These are phyloP conservation scores for Bellardia bayeri DNA, from an alignment of 2,888 invertebrate species.

Conservation along the genomic window DNA sequence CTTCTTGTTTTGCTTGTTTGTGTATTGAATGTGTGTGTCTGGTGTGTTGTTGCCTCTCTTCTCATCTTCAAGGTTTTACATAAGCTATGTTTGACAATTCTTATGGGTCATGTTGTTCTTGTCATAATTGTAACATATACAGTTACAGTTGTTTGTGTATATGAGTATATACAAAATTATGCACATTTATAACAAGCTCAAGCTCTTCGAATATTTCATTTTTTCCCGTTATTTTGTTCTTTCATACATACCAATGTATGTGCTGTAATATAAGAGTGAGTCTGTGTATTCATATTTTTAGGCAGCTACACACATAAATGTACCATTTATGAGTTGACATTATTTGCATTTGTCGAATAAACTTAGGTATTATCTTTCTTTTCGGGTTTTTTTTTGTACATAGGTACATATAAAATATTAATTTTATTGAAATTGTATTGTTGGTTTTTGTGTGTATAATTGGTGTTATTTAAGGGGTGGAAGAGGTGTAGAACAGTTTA, in stretches of 20 bases:
- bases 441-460: background rate
- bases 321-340: slow-evolving; percentile 50
- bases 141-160: background rate
- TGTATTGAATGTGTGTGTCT: background rate
- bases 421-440: slow-evolving; percentile 13
- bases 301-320: slow-evolving; percentile 25
- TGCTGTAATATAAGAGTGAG: background rate
- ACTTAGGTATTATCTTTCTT: background rate
- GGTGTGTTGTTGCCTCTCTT: slow-evolving; percentile 16
- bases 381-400: background rate
- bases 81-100: slow-evolving; percentile 47
- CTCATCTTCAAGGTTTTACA: slow-evolving; percentile 71
- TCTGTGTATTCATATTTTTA: background rate
- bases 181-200: slow-evolving; percentile 45
- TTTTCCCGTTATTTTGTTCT: slow-evolving; percentile 27
- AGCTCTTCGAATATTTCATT: slow-evolving; percentile 54
- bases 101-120: slow-evolving; percentile 65
- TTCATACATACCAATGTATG: slow-evolving; percentile 29
- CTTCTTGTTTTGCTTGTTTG: slow-evolving; percentile 30
- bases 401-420: background rate
- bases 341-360: slow-evolving; percentile 56
- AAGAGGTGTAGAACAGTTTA: background rate
- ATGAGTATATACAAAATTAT: slow-evolving; percentile 30
- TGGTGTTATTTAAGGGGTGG: background rate
- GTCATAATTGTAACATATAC: slow-evolving; percentile 42